Conservation (phyloP, 2,888 invertebrate genomes). For the Tanytarsus gracilentus region DNA sequence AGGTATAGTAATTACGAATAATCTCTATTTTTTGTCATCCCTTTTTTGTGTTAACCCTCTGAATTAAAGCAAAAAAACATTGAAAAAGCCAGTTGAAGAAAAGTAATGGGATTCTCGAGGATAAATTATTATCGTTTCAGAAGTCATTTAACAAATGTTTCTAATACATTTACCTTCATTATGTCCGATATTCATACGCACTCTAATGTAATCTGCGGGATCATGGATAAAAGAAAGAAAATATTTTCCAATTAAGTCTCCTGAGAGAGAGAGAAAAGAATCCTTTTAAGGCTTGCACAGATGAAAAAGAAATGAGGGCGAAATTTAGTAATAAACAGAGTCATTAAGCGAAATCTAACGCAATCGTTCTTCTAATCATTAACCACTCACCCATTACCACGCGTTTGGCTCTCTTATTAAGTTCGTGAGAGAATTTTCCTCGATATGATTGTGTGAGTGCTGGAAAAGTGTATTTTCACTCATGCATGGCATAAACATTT, state of each 20-base stretch:
- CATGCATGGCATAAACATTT: not conserved
- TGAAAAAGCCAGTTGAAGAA: not conserved
- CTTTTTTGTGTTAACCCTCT: not conserved
- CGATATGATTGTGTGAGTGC: not conserved
- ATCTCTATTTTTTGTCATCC: not conserved
- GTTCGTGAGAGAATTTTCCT: not conserved
- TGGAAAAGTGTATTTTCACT: not conserved
- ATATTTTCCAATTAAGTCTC: not conserved
- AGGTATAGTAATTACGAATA: too few species aligned
- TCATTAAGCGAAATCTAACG: slow-evolving; percentile 3
- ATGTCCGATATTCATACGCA: not conserved
- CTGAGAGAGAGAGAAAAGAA: too few species aligned
- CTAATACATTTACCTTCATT: not conserved
- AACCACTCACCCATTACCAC: too few species aligned
- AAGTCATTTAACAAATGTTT: slow-evolving; percentile 5
- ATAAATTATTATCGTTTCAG: not conserved
- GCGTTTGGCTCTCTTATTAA: too few species aligned
- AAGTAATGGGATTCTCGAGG: not conserved
- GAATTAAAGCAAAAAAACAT: not conserved
- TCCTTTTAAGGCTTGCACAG: too few species aligned
- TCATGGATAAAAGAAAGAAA: not conserved
- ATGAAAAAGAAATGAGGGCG: too few species aligned
- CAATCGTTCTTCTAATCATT: too few species aligned
- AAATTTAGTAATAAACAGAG: not conserved
- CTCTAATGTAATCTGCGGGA: not conserved